phyloP scores from a whole-genome alignment of 2,113 vertebrate species.

The Poeciliopsis prolifica region DNA sequence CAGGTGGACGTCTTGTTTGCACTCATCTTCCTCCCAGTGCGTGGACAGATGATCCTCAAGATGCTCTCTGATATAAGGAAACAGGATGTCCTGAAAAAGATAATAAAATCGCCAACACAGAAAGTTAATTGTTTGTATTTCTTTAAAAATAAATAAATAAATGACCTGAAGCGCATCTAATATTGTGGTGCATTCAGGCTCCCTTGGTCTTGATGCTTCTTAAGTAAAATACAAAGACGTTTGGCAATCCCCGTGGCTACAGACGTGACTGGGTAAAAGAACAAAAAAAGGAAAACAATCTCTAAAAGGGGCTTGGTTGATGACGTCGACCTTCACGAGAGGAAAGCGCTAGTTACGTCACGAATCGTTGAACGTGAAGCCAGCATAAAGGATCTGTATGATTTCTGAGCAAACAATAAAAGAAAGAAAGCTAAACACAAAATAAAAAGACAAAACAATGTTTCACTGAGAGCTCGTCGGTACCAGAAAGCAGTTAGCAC shows the following conservation, averaged over 20 bases:
- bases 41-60: conserved; percentile 88
- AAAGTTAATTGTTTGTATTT: background rate
- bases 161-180: background rate
- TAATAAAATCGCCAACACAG: background rate
- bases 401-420: background rate
- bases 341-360: background rate
- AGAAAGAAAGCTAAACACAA: background rate
- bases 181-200: background rate
- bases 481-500: too few relatives aligned
- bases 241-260: background rate
- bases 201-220: too few relatives aligned
- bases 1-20: conserved; percentile 90
- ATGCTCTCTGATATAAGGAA: conserved; percentile 92
- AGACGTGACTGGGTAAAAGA: background rate
- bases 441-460: background rate
- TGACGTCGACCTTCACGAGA: background rate
- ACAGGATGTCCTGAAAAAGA: conserved; percentile 87
- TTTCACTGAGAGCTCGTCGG: too few relatives aligned
- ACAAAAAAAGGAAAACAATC: background rate
- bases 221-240: background rate
- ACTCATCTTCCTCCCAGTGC: conserved; percentile 96
- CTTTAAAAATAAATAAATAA: background rate
- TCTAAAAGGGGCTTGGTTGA: background rate
- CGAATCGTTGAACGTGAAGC: background rate
- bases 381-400: background rate